A percentile compares a stretch with the other conserved stretches of the same genome.
Conservation (phyloP, 2,113 vertebrate species). For the Hylia prasina region DNA sequence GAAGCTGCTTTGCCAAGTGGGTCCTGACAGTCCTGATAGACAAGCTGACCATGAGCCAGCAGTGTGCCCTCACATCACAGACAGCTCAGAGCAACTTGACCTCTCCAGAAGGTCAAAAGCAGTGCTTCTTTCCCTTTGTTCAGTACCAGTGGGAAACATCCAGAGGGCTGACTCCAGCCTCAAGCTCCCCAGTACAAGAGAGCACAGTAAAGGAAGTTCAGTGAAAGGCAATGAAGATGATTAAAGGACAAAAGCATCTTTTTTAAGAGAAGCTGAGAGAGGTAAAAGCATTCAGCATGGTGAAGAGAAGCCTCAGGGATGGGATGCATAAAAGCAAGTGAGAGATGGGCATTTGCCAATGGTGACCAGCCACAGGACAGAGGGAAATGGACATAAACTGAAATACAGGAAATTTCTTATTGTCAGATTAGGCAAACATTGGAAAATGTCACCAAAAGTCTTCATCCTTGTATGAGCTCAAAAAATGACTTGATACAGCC, state of each 20-base stretch:
- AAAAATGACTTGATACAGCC: neutral
- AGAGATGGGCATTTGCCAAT: neutral
- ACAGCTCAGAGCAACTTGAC: neutral
- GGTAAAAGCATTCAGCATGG: neutral
- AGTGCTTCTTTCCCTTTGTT: neutral
- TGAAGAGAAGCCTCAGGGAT: neutral
- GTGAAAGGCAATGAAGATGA: neutral
- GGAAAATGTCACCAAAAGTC: neutral
- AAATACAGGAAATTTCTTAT: neutral
- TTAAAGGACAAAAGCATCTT: neutral
- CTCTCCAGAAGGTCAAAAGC: neutral
- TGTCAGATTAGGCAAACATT: neutral
- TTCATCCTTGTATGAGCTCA: neutral
- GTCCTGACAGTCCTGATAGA: neutral
- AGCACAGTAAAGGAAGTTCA: neutral
- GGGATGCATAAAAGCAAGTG: rapidly evolving
- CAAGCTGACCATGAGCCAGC: neutral
- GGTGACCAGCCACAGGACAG: neutral
- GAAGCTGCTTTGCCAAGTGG: neutral
- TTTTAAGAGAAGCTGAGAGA: neutral
- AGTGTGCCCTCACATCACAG: neutral
- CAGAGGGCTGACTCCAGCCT: neutral
- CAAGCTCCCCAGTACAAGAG: neutral
- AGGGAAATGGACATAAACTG: neutral
- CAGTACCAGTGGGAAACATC: neutral